These are phyloP conservation scores for Trichopoda pennipes DNA, from an alignment of 2,888 invertebrate species.

Conservation along the genomic window DNA sequence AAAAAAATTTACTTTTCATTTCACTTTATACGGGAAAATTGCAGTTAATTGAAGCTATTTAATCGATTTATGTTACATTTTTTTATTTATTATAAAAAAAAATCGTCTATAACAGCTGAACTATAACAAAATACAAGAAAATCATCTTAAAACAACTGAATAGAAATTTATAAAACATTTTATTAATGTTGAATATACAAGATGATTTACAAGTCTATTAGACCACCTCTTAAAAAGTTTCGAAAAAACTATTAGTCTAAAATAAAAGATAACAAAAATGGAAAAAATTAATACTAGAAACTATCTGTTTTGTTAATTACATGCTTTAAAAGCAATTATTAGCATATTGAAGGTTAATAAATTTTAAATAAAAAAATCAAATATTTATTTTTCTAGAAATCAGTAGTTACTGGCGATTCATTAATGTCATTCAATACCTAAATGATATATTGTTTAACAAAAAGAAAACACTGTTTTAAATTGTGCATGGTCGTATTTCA, in stretches of 20 bases:
- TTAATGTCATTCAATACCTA: too few relatives aligned
- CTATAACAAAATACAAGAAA: conserved; percentile 26
- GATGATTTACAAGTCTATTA: conserved; percentile 62
- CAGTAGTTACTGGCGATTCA: too few relatives aligned
- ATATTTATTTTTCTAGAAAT: too few relatives aligned
- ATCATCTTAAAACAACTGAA: conserved; percentile 48
- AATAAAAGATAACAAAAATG: conserved; percentile 1
- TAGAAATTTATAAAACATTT: conserved; percentile 58
- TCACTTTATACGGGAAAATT: conserved; percentile 71
- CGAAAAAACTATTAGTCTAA: background rate
- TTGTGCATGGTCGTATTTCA: too few relatives aligned
- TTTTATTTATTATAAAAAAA: conserved; percentile 19
- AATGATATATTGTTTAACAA: too few relatives aligned
- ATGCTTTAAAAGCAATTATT: background rate
- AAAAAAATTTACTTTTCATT: conserved; percentile 72
- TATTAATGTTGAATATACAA: conserved; percentile 46
- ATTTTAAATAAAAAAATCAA: too few relatives aligned
- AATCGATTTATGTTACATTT: conserved; percentile 56
- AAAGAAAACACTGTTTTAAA: too few relatives aligned
- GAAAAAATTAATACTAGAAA: background rate
- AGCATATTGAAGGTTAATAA: background rate
- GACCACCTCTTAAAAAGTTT: conserved; percentile 49
- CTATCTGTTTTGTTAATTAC: too few relatives aligned
- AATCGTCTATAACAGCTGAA: conserved; percentile 47
- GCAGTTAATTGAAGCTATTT: conserved; percentile 69